A percentile compares a stretch with the other conserved stretches of the same genome.
phyloP scores from a whole-genome alignment of 2,113 vertebrate genomes.

The Benitochromis conjunctus region DNA sequence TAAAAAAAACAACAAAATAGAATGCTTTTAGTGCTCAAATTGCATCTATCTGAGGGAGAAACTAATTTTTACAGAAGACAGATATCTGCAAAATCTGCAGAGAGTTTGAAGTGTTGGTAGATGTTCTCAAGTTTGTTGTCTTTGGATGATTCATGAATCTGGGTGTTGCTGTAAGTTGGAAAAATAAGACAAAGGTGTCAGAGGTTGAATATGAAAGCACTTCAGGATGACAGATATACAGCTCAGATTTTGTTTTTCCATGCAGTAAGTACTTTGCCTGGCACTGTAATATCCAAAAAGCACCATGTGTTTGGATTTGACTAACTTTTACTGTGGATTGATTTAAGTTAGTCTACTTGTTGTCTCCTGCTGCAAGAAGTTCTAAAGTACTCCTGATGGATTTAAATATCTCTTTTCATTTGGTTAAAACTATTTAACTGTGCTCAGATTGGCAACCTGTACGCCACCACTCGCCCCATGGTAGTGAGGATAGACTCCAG shows the following conservation, averaged over 20 bases:
- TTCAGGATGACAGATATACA: background rate
- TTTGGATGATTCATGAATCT: background rate
- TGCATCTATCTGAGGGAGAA: background rate
- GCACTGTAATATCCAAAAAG: background rate
- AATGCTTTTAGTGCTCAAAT: background rate
- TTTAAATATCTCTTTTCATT: background rate
- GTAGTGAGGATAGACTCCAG: background rate
- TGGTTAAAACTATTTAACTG: background rate
- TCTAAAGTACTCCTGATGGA: background rate
- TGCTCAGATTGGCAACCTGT: background rate
- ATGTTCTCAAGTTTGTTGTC: background rate
- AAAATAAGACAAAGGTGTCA: background rate
- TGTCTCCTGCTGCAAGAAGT: background rate
- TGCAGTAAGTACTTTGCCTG: background rate
- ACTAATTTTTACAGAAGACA: background rate
- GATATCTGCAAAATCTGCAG: background rate
- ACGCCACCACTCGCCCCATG: background rate
- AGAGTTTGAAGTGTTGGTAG: background rate
- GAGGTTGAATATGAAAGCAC: background rate
- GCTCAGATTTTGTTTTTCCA: background rate
- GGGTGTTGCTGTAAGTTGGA: background rate
- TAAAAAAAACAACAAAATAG: background rate
- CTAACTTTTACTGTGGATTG: background rate
- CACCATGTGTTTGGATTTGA: background rate
- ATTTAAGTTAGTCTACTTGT: background rate